Conservation (phyloP, 2,888 invertebrate genomes). For the Tiliacea aurago region DNA sequence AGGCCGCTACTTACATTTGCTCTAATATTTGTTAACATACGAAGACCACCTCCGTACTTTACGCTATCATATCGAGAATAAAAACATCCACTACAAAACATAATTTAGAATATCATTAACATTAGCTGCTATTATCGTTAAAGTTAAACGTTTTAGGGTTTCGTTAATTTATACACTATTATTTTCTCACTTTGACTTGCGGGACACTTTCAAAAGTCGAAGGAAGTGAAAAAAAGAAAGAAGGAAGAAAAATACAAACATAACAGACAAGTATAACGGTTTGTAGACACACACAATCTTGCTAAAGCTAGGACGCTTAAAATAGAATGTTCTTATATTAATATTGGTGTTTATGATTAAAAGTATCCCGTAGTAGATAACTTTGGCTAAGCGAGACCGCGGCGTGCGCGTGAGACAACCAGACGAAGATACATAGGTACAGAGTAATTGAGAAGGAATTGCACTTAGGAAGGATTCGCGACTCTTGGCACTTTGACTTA, state of each 20-base stretch:
- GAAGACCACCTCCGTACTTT: constrained; percentile 68
- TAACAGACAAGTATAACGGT: constrained; percentile 48
- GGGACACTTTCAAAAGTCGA: constrained; percentile 76
- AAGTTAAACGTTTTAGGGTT: constrained; percentile 68
- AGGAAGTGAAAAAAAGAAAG: constrained; percentile 45
- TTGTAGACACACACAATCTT: constrained; percentile 53
- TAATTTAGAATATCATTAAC: constrained; percentile 84
- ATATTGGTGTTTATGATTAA: constrained; percentile 65
- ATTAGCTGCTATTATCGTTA: constrained; percentile 68
- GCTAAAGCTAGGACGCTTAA: constrained; percentile 58
- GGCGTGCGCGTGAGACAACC: constrained; percentile 60
- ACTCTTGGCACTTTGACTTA: constrained; percentile 89
- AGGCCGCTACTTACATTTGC: constrained; percentile 60
- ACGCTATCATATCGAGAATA: constrained; percentile 77
- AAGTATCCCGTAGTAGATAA: constrained; percentile 73
- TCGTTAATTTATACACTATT: constrained; percentile 74
- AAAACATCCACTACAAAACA: constrained; percentile 87
- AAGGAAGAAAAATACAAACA: constrained; percentile 49
- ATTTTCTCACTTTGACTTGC: constrained; percentile 78
- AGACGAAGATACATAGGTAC: constrained; percentile 70
- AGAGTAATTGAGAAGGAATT: constrained; percentile 86
- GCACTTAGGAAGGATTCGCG: constrained; percentile 85
- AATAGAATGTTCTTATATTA: constrained; percentile 41
- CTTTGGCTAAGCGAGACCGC: constrained; percentile 75
- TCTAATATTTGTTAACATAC: constrained; percentile 65